Evolutionary conservation across 2,113 vertebrate species (phyloP).

Genomic region (Plecotus auritus): DNA sequence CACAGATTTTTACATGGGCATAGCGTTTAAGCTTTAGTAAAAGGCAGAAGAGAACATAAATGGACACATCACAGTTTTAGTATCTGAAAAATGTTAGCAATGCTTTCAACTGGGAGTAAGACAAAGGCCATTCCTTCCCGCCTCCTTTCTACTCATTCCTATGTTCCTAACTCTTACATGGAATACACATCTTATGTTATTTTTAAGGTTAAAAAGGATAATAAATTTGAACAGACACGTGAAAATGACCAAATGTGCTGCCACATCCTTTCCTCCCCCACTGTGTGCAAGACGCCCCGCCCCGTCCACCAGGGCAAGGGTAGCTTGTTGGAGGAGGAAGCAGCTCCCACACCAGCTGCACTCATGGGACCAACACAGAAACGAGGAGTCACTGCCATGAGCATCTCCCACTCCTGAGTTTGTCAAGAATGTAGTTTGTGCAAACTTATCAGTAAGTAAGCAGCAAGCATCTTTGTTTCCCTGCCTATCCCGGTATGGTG

Average conservation of each 20-base stretch:
- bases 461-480: background rate
- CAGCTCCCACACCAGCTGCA: background rate
- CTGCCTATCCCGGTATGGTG: background rate
- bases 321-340: background rate
- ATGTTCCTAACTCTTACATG: background rate
- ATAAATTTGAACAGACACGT: background rate
- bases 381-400: rapidly evolving
- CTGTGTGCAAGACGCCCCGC: background rate
- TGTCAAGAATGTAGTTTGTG: rapidly evolving
- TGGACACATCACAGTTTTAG: rapidly evolving
- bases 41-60: background rate
- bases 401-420: rapidly evolving
- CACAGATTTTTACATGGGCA: background rate
- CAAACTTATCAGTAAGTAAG: rapidly evolving
- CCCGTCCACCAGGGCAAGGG: background rate
- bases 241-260: rapidly evolving
- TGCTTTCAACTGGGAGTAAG: rapidly evolving
- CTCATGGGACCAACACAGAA: too few relatives aligned
- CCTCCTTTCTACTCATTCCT: background rate
- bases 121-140: rapidly evolving
- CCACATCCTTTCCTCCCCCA: rapidly evolving
- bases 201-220: background rate
- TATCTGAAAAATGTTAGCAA: rapidly evolving
- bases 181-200: too few relatives aligned
- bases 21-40: background rate